Conservation (phyloP, 2,797 vertebrate species). For the Onychomys leucogaster region DNA sequence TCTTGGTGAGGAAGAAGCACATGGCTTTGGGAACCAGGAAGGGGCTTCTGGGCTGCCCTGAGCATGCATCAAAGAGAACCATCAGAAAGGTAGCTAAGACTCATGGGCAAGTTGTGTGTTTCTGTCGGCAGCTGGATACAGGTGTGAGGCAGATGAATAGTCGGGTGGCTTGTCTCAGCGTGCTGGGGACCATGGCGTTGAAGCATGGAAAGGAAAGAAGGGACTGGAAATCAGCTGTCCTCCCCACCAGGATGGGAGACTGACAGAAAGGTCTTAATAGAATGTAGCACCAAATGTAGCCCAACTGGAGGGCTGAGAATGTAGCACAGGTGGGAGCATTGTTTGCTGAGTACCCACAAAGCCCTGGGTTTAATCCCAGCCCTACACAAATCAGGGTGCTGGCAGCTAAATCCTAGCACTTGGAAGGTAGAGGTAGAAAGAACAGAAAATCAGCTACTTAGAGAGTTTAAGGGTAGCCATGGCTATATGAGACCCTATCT, state of each 20-base stretch:
- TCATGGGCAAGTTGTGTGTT: rapidly evolving
- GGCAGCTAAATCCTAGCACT: neutral
- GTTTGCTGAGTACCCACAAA: neutral
- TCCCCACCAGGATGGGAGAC: neutral
- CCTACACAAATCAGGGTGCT: neutral
- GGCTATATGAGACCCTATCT: neutral
- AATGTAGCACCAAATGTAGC: neutral
- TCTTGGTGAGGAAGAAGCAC: neutral
- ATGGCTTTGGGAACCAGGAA: neutral
- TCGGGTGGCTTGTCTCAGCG: rapidly evolving
- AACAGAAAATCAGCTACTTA: neutral
- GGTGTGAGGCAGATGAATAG: rapidly evolving
- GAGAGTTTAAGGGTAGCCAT: neutral
- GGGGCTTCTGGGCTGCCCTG: neutral
- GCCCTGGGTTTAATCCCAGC: neutral
- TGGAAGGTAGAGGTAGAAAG: neutral
- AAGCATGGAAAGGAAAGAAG: too few relatives aligned
- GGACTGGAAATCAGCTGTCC: neutral
- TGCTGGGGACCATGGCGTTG: rapidly evolving
- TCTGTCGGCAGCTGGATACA: neutral
- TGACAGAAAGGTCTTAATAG: neutral
- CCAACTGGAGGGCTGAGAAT: neutral
- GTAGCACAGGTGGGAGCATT: neutral
- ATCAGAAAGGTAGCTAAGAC: too few relatives aligned
- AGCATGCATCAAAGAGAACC: neutral